These are phyloP conservation scores for Volucella zonaria DNA, from an alignment of 2,888 invertebrate species.

Conservation along the genomic window DNA sequence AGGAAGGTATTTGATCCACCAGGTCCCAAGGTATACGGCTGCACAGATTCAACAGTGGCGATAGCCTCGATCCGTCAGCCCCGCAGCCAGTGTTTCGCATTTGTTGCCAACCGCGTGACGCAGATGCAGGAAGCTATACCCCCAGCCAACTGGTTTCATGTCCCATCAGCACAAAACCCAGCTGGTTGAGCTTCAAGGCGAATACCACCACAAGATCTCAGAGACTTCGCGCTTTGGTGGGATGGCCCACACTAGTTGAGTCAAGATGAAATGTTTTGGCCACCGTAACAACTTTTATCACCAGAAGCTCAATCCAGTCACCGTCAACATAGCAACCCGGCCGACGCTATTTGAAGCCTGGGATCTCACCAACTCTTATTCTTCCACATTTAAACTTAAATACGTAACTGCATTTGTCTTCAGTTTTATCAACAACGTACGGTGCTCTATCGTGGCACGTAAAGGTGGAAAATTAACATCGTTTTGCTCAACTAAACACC, in stretches of 20 bases:
- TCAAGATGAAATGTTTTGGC: too few species aligned
- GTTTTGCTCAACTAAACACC: too few species aligned
- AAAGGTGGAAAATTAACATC: too few species aligned
- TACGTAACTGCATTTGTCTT: neutral
- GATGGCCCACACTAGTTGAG: neutral
- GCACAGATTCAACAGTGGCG: slow-evolving; percentile 24
- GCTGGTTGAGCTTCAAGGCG: neutral
- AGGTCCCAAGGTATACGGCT: slow-evolving; percentile 4
- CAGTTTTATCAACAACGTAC: too few species aligned
- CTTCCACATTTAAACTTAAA: neutral
- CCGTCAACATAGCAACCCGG: neutral
- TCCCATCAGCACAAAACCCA: too few species aligned
- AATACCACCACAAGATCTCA: neutral
- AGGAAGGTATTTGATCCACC: too few species aligned
- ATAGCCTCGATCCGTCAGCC: too few species aligned
- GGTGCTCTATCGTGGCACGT: too few species aligned
- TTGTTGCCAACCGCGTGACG: slow-evolving; percentile 1
- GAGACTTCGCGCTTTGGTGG: neutral
- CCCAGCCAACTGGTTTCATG: too few species aligned
- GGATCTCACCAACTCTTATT: neutral
- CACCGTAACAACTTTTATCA: neutral
- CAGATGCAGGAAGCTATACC: neutral
- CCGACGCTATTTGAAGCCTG: neutral
- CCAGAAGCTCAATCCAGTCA: neutral
- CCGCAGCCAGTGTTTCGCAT: neutral